phyloP scores from a whole-genome alignment of 2,113 vertebrate genomes.

The Seriola rivoliana region DNA sequence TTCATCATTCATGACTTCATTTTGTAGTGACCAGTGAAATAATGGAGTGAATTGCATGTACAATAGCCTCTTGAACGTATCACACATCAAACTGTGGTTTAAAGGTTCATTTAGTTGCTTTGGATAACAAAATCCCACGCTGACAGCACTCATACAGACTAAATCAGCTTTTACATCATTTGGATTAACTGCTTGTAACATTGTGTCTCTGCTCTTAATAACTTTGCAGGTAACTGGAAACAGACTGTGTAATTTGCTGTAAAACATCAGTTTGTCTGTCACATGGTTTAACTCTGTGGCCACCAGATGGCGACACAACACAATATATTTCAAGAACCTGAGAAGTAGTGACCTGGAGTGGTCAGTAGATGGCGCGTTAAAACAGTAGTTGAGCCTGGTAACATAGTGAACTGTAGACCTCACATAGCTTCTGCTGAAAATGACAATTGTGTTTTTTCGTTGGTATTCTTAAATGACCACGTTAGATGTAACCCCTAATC shows the following conservation, averaged over 20 bases:
- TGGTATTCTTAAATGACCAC: background rate
- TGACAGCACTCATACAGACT: too few relatives aligned
- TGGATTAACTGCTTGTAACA: too few relatives aligned
- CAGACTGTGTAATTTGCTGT: background rate
- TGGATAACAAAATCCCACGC: too few relatives aligned
- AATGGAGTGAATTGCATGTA: too few relatives aligned
- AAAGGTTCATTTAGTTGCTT: too few relatives aligned
- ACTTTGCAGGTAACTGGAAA: background rate
- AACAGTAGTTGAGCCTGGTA: background rate
- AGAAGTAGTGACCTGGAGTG: background rate
- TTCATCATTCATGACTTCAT: too few relatives aligned
- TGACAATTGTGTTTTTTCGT: background rate
- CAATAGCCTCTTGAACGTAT: too few relatives aligned
- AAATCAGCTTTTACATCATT: too few relatives aligned
- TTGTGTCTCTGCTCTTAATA: background rate
- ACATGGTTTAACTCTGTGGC: accelerated
- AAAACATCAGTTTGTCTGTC: background rate
- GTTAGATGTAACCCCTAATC: background rate
- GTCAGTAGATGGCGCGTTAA: slow-evolving; percentile 5
- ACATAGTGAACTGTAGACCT: background rate
- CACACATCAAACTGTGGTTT: too few relatives aligned
- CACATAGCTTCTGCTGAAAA: background rate
- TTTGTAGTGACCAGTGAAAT: too few relatives aligned
- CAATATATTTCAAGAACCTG: background rate
- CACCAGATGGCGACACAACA: slow-evolving; percentile 57